Percentiles rank a stretch among this genome's conserved stretches.
Evolutionary conservation across 2,888 invertebrate genomes (phyloP).

Genomic region (Vandiemenella viatica): DNA sequence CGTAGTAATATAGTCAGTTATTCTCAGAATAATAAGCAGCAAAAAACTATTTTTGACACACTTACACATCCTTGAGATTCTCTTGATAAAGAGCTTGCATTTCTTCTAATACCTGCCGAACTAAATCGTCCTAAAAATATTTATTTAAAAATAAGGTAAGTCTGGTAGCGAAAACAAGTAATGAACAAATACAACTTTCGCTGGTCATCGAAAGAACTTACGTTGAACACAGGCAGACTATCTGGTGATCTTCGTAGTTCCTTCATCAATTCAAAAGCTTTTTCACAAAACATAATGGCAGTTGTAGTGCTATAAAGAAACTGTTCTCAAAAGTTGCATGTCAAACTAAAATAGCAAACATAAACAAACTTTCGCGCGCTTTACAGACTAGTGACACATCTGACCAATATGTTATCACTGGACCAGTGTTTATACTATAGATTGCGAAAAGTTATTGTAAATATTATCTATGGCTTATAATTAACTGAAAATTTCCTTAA

Average conservation of each 20-base stretch:
- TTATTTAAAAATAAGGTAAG: neutral
- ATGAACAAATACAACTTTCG: neutral
- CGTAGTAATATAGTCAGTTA: conserved; percentile 2
- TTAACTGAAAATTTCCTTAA: no score
- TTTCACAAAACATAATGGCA: conserved; percentile 83
- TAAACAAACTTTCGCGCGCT: no score
- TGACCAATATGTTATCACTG: no score
- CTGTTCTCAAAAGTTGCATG: no score
- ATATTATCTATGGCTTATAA: no score
- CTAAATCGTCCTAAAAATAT: conserved; percentile 6
- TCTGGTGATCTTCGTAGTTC: conserved; percentile 65
- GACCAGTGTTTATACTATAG: no score
- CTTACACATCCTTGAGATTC: neutral
- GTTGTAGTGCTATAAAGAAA: no score
- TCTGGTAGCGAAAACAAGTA: neutral
- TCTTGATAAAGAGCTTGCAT: neutral
- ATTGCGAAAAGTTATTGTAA: no score
- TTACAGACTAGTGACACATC: no score
- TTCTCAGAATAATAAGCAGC: no score
- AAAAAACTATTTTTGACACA: no score
- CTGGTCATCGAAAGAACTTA: neutral
- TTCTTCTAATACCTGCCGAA: neutral
- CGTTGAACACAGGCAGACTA: conserved; percentile 71
- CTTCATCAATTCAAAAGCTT: conserved; percentile 69
- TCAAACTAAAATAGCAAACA: no score